Conservation (phyloP, 2,888 invertebrate species). For the Halocaridina rubra region DNA sequence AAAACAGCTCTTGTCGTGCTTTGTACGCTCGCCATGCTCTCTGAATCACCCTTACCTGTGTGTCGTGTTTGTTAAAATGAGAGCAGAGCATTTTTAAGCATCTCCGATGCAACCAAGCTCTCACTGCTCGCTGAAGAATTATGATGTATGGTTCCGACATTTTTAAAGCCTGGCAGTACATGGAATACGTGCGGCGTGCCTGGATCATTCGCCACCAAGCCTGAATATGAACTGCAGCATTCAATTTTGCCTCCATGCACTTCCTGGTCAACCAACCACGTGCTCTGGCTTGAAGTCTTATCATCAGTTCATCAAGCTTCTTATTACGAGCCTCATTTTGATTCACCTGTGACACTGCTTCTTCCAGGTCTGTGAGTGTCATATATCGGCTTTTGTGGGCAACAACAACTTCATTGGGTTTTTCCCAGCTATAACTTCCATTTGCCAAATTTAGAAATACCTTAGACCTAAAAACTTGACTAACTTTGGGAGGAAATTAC, state of each 20-base stretch:
- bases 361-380: slow-evolving; percentile 34
- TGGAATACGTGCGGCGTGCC: slow-evolving; percentile 68
- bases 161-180: slow-evolving; percentile 38
- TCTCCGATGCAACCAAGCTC: slow-evolving; percentile 30
- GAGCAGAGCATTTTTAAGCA: neutral
- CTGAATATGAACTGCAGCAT: no score
- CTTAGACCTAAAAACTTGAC: no score
- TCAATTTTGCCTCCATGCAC: no score
- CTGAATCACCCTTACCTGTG: slow-evolving; percentile 49
- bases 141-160: slow-evolving; percentile 69
- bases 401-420: slow-evolving; percentile 68
- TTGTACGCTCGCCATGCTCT: slow-evolving; percentile 57
- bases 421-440: slow-evolving; percentile 72
- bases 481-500: no score
- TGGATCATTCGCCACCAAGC: slow-evolving; percentile 75
- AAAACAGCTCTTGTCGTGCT: slow-evolving; percentile 43
- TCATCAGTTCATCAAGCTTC: slow-evolving; percentile 66
- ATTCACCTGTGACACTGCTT: neutral
- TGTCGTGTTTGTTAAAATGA: slow-evolving; percentile 28
- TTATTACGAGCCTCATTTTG: slow-evolving; percentile 35
- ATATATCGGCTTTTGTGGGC: slow-evolving; percentile 16
- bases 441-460: slow-evolving; percentile 73
- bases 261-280: slow-evolving; percentile 75
- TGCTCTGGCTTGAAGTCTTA: slow-evolving; percentile 74
- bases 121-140: slow-evolving; percentile 72